phyloP scores from a whole-genome alignment of 2,113 vertebrate genomes.

The Lota lota region DNA sequence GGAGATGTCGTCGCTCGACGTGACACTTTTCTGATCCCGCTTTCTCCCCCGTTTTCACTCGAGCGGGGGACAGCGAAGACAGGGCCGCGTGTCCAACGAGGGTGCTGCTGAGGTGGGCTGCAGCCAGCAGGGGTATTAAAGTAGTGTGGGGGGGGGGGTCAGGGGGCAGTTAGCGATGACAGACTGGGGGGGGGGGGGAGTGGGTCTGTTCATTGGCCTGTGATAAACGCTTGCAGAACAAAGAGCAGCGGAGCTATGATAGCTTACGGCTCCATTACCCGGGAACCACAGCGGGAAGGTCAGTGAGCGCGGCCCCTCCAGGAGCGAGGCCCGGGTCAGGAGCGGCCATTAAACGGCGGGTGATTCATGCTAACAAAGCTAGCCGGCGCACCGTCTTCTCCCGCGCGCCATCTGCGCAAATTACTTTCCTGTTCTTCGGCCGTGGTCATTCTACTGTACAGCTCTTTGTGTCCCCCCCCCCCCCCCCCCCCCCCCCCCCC shows the following conservation, averaged over 20 bases:
- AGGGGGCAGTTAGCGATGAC: too few relatives aligned
- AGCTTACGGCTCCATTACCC: constrained; percentile 68
- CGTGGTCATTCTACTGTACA: too few relatives aligned
- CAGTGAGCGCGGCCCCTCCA: constrained; percentile 56
- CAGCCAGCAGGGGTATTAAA: constrained; percentile 52
- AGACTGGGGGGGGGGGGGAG: constrained; percentile 18
- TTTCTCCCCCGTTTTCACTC: constrained; percentile 7
- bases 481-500: too few relatives aligned
- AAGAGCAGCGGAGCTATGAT: constrained; percentile 57
- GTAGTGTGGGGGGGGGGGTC: constrained; percentile 27
- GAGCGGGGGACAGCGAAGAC: constrained; percentile 14
- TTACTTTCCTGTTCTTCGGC: too few relatives aligned
- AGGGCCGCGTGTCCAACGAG: constrained; percentile 52
- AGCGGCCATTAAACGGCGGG: constrained; percentile 66
- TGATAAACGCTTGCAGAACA: constrained; percentile 54
- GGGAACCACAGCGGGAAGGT: constrained; percentile 64
- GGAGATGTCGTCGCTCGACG: too few relatives aligned
- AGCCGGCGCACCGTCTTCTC: constrained; percentile 50
- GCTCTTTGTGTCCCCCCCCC: too few relatives aligned
- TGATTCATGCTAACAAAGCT: constrained; percentile 62
- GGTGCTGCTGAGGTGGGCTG: constrained; percentile 48
- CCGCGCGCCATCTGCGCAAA: background rate
- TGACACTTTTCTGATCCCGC: too few relatives aligned
- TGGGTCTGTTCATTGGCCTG: constrained; percentile 60
- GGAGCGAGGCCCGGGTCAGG: constrained; percentile 53